Evolutionary conservation across 2,113 vertebrate species (phyloP).

Genomic region (Notarius quadriscutis): DNA sequence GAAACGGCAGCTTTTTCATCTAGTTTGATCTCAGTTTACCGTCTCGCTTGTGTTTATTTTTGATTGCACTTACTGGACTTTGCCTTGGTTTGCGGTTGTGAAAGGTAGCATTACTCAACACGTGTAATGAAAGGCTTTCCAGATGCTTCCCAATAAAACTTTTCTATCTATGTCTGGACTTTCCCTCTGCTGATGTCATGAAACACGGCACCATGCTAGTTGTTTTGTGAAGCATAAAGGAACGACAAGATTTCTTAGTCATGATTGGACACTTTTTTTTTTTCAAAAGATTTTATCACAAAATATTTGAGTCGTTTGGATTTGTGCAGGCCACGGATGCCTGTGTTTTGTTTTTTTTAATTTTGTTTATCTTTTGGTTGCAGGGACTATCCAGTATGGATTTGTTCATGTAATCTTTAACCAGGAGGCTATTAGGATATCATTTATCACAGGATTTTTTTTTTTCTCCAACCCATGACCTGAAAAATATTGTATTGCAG

Average conservation of each 20-base stretch:
- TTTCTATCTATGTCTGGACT: constrained; percentile 21
- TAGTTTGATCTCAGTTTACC: not conserved
- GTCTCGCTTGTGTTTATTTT: constrained; percentile 17
- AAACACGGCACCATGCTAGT: not conserved
- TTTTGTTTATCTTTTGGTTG: not conserved
- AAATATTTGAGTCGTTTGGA: not conserved
- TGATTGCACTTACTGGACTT: constrained; percentile 5
- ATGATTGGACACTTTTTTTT: not conserved
- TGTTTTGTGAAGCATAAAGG: too few relatives aligned
- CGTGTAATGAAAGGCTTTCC: constrained; percentile 46
- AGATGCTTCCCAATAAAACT: constrained; percentile 49
- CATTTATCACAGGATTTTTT: too few relatives aligned
- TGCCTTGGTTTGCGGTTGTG: not conserved
- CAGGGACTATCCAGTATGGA: not conserved
- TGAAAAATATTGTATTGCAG: too few relatives aligned
- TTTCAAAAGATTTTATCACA: not conserved
- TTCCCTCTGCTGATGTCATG: constrained; percentile 8
- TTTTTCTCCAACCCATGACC: too few relatives aligned
- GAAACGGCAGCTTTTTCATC: not conserved
- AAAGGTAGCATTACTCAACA: constrained; percentile 33
- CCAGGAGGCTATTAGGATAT: too few relatives aligned
- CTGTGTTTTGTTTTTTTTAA: not conserved
- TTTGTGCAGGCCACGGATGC: not conserved
- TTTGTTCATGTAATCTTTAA: not conserved
- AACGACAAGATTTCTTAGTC: not conserved